Evolutionary conservation across 1,140 invertebrate genomes (phyloP), one percentile per base, ranked within the genome.

Genomic region (Heliothis virescens): DNA sequence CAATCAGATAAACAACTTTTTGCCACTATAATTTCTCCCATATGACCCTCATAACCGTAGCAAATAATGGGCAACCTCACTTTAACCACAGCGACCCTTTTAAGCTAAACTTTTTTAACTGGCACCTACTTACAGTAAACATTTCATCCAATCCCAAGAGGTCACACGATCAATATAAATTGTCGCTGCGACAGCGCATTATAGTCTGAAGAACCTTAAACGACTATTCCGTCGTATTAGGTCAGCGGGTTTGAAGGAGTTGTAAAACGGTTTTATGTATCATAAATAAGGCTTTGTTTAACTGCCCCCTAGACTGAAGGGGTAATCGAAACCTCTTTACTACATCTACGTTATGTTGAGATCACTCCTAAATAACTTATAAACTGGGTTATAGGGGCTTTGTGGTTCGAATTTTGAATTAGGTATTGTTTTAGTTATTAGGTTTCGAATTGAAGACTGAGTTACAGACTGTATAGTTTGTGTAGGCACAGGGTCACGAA

Each of bases 201-300:
- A 67, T 67, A 34, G 18, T 75, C 41, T 71, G 69, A 72, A 79
- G 63, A 15, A 52, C 53, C 63, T 50, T 34, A 41, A 81, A 75
- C 73, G 73, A 47, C 65, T 21, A 63, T 78, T 81, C 47, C 48
- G 12, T 53, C 7, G 29, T 47, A 72, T 16, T 80, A 79, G 76
- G 73, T 82, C 81, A 72, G 72, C 12, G 55, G 57, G 77, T 57
- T 76, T 79, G 34, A 50, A 55, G 16, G 5, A 65, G 81, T 79
- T 82, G 67, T 83, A 82, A 85, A 83, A 78, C 77, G 41, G 72
- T 81, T 85, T 86, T 85, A 85, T 86, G 79, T 82, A 81, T 80
- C 80, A 76, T 85, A 85, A 86, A 86, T 83, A 82, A 74, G 79
- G 79, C 53, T 79, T 79, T 80, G 65, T 82, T 86, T 79, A 78